phyloP scores from a whole-genome alignment of 2,797 vertebrate species.

The Ambastaia sidthimunki region DNA sequence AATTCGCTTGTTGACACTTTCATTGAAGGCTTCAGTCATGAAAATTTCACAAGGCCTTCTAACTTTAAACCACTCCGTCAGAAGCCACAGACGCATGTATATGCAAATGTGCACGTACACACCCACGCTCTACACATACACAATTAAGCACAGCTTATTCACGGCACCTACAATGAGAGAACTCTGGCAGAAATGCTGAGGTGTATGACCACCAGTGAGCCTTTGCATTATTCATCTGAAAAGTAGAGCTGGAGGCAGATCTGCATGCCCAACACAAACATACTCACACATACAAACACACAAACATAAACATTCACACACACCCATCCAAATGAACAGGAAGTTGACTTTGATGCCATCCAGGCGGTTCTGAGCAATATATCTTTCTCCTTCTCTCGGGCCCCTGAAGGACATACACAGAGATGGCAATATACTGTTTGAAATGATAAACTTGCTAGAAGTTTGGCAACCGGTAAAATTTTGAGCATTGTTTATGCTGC shows the following conservation, averaged over 20 bases:
- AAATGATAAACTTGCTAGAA: conserved; percentile 1
- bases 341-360: conserved; percentile 14
- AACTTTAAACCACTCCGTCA: not conserved
- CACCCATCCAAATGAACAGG: conserved; percentile 5
- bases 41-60: not conserved
- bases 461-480: not conserved
- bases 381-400: not conserved
- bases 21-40: not conserved
- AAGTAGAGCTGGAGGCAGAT: conserved; percentile 40
- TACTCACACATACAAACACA: conserved; percentile 33
- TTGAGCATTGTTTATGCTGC: not conserved
- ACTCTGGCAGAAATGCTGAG: conserved; percentile 24
- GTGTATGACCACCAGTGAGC: conserved; percentile 16
- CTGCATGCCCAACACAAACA: conserved; percentile 38
- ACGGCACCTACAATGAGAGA: conserved; percentile 7
- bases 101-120: conserved; percentile 21
- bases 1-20: not conserved
- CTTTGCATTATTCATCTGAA: conserved; percentile 46
- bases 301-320: conserved; percentile 12
- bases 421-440: not conserved
- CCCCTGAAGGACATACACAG: not conserved
- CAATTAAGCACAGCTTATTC: conserved; percentile 32
- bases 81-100: conserved; percentile 2
- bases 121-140: conserved; percentile 25
- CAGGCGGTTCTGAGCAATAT: conserved; percentile 16